Evolutionary conservation across 1,140 invertebrate species (phyloP).

Genomic region (Drosophila funebris): DNA sequence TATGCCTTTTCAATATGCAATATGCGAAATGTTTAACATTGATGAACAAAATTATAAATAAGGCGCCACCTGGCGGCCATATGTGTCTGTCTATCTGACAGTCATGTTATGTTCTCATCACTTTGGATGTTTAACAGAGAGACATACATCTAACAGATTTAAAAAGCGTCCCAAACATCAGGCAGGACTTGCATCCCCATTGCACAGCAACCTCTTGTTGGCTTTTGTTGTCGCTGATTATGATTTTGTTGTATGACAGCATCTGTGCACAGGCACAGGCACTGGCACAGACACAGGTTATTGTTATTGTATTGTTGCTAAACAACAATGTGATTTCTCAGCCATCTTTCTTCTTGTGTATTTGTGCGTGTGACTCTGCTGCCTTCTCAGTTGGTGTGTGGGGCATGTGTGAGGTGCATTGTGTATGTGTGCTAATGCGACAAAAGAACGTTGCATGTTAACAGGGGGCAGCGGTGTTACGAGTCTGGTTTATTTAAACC

Average conservation of each 20-base stretch:
- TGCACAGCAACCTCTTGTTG: neutral
- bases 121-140: slow-evolving; percentile 12
- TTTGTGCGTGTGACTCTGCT: slow-evolving; percentile 18
- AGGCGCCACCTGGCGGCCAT: slow-evolving; percentile 33
- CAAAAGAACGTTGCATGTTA: slow-evolving; percentile 10
- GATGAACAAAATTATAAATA: slow-evolving; percentile 45
- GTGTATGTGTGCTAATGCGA: neutral
- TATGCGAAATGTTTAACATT: slow-evolving; percentile 26
- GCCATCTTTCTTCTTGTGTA: slow-evolving; percentile 1
- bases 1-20: slow-evolving; percentile 5
- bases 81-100: neutral
- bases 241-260: slow-evolving; percentile 8
- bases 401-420: neutral
- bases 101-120: slow-evolving; percentile 2
- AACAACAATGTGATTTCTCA: slow-evolving; percentile 29
- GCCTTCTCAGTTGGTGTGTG: neutral
- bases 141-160: slow-evolving; percentile 11
- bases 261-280: slow-evolving; percentile 5
- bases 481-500: neutral
- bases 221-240: slow-evolving; percentile 37
- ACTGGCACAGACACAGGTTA: too few species aligned
- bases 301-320: slow-evolving; percentile 30
- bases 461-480: neutral
- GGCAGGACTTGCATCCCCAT: neutral
- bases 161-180: neutral